These are phyloP conservation scores for Mola mola DNA, from an alignment of 2,113 vertebrate species.

Conservation along the genomic window DNA sequence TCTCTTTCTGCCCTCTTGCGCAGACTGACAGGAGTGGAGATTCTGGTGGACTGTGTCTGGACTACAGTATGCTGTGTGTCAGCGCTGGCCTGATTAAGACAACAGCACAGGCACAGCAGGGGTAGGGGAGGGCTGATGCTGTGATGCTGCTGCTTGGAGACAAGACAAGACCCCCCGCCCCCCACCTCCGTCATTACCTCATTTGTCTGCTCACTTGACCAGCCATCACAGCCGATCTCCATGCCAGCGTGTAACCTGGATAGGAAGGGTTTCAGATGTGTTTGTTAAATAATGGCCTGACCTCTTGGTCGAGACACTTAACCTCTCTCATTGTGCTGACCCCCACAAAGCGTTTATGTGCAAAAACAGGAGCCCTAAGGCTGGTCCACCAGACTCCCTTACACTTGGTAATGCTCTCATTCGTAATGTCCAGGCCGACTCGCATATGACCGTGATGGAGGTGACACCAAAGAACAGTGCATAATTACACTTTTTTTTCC, in stretches of 20 bases:
- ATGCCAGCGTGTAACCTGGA: conserved; percentile 45
- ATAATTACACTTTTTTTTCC: too few relatives aligned
- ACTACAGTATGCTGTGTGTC: conserved; percentile 72
- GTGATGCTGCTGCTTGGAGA: conserved; percentile 36
- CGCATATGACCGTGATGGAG: neutral
- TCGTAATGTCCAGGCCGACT: neutral
- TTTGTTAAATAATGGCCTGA: conserved; percentile 57
- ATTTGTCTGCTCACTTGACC: conserved; percentile 67
- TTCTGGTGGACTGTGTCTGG: conserved; percentile 45
- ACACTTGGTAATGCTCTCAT: conserved; percentile 27
- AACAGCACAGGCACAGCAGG: conserved; percentile 55
- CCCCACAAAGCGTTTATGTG: conserved; percentile 27
- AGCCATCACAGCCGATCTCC: conserved; percentile 57
- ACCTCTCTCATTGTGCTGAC: conserved; percentile 51
- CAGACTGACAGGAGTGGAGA: conserved; percentile 52
- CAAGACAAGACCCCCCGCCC: conserved; percentile 43
- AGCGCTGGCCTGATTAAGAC: conserved; percentile 68
- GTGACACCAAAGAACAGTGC: neutral
- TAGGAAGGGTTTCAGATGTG: conserved; percentile 28
- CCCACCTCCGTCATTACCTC: conserved; percentile 36
- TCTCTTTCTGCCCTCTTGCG: neutral
- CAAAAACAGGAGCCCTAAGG: conserved; percentile 26
- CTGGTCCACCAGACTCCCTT: conserved; percentile 17
- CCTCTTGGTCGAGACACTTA: conserved; percentile 57
- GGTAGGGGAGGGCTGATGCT: conserved; percentile 46